A percentile compares a stretch with the other conserved stretches of the same genome.
Evolutionary conservation across 1,140 invertebrate genomes (phyloP).

Genomic region (Hylaeus anthracinus): DNA sequence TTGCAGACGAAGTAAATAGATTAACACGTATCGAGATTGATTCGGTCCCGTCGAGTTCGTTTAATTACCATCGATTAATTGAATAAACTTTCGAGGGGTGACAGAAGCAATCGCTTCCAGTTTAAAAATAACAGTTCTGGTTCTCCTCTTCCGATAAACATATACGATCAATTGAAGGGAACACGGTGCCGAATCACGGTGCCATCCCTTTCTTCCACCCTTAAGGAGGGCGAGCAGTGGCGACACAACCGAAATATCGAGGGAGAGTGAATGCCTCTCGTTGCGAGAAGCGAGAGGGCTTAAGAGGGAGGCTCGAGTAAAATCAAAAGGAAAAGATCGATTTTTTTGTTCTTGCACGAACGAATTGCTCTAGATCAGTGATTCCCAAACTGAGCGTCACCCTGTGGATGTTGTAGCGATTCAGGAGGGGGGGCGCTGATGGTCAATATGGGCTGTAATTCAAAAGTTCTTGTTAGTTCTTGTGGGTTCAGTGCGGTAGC

Average conservation of each 20-base stretch:
- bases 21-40: no score
- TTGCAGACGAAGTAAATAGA: no score
- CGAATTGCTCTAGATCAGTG: no score
- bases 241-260: not conserved
- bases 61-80: constrained; percentile 14
- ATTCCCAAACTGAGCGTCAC: no score
- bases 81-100: no score
- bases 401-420: no score
- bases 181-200: not conserved
- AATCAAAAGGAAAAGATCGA: no score
- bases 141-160: not conserved
- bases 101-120: not conserved
- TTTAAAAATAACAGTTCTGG: constrained; percentile 4
- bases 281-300: not conserved
- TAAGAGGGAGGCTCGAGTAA: not conserved
- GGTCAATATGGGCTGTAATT: no score
- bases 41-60: not conserved
- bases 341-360: no score
- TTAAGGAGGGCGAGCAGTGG: not conserved
- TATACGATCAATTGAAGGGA: constrained; percentile 7
- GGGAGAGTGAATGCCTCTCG: not conserved
- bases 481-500: no score
- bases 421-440: no score
- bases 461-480: no score
- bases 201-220: not conserved